phyloP scores from a whole-genome alignment of 2,888 invertebrate genomes.

The Drosophila limbata region DNA sequence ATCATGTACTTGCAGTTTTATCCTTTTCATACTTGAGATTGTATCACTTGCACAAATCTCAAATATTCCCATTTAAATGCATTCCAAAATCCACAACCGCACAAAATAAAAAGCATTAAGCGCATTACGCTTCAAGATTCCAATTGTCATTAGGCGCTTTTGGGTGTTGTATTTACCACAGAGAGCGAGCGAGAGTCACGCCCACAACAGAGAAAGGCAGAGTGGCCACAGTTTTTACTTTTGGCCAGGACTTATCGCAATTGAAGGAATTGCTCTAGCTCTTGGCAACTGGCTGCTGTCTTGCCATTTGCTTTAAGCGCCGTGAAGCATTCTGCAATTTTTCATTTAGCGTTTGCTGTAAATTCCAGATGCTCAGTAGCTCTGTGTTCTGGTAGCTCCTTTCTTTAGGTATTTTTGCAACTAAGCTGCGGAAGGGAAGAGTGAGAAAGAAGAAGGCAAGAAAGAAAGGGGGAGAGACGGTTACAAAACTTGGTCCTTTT shows the following conservation, averaged over 20 bases:
- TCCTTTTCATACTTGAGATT: background rate
- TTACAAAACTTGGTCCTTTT: constrained; percentile 75
- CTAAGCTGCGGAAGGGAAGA: constrained; percentile 19
- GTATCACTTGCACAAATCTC: constrained; percentile 27
- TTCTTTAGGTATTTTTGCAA: constrained; percentile 41
- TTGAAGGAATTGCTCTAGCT: constrained; percentile 9
- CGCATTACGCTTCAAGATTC: constrained; percentile 53
- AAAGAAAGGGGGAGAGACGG: constrained; percentile 9
- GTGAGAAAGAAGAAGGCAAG: background rate
- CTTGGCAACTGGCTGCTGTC: constrained; percentile 1
- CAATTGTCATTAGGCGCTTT: constrained; percentile 57
- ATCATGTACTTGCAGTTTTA: background rate
- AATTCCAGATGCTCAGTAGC: constrained; percentile 71
- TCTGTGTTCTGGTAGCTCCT: constrained; percentile 9
- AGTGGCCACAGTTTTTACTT: constrained; percentile 43
- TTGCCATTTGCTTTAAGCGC: constrained; percentile 53
- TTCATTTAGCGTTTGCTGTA: constrained; percentile 73
- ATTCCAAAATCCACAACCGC: constrained; percentile 15
- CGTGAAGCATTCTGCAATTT: constrained; percentile 67
- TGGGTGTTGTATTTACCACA: constrained; percentile 43
- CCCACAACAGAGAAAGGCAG: constrained; percentile 28
- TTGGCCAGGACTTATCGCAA: constrained; percentile 11
- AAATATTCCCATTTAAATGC: constrained; percentile 42
- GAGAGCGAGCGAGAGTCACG: constrained; percentile 16
- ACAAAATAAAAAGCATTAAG: constrained; percentile 33